A percentile compares a stretch with the other conserved stretches of the same genome.
phyloP scores from a whole-genome alignment of 2,113 vertebrate genomes.

The Phyllostomus discolor region DNA sequence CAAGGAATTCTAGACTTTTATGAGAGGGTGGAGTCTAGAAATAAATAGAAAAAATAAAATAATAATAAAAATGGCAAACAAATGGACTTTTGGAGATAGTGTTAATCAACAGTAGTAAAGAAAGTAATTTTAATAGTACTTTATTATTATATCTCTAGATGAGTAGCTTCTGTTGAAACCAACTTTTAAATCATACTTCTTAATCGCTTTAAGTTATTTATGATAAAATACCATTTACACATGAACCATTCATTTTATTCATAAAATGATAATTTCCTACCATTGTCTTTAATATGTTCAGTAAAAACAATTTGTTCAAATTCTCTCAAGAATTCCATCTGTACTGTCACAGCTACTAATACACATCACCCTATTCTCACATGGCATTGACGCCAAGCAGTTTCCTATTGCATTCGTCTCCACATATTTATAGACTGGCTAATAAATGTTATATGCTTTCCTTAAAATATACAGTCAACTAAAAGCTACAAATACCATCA shows the following conservation, averaged over 20 bases:
- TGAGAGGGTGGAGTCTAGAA: neutral
- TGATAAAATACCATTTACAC: neutral
- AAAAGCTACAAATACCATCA: neutral
- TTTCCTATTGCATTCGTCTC: constrained; percentile 7
- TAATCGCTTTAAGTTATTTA: constrained; percentile 14
- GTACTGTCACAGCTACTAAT: neutral
- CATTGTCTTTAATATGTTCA: constrained; percentile 9
- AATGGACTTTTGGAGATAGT: constrained; percentile 1
- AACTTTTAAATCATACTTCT: constrained; percentile 7
- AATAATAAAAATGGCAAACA: neutral
- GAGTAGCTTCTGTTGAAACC: constrained; percentile 1
- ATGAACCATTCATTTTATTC: neutral
- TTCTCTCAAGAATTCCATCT: neutral
- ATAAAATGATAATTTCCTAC: neutral
- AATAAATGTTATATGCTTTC: neutral
- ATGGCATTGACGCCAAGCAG: neutral
- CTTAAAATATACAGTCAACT: neutral
- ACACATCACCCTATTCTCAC: neutral
- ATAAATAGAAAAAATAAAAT: neutral
- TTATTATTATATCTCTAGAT: neutral
- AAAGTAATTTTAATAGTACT: constrained; percentile 1
- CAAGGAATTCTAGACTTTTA: neutral
- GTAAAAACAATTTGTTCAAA: neutral
- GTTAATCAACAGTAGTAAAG: neutral
- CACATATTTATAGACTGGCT: neutral